Conservation (phyloP, 2,113 vertebrate genomes). For the Phaetusa simplex region DNA sequence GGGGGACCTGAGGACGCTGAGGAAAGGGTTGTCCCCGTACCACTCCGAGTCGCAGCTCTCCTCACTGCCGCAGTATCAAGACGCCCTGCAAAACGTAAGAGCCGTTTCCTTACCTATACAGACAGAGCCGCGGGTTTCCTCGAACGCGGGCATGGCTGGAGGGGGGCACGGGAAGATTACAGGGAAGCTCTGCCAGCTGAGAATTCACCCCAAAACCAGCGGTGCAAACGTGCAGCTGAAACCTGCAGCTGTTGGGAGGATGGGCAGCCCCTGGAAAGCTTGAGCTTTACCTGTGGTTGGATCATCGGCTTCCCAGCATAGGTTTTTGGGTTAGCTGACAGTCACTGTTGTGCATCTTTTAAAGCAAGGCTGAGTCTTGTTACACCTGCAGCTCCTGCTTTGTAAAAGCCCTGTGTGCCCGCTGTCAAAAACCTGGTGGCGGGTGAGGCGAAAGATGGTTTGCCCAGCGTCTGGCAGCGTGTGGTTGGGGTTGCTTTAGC, state of each 20-base stretch:
- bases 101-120: not conserved
- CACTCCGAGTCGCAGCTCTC: constrained; percentile 95
- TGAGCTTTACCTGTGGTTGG: not conserved
- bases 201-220: not conserved
- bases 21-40: constrained; percentile 90
- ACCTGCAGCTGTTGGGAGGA: not conserved
- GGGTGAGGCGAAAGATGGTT: not conserved
- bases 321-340: not conserved
- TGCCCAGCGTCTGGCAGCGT: not conserved
- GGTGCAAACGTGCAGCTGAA: not conserved
- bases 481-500: not conserved
- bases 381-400: not conserved
- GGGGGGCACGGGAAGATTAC: not conserved
- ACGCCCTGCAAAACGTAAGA: constrained; percentile 88
- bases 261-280: not conserved
- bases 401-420: not conserved
- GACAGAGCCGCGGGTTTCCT: not conserved
- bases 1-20: constrained; percentile 86
- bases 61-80: constrained; percentile 87
- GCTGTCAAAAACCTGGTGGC: not conserved
- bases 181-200: not conserved
- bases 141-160: not conserved
- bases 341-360: not conserved
- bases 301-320: not conserved
- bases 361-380: not conserved